Base-by-base conservation (phyloP, 2,888 invertebrate genomes). In the Rhabditoides inermis region DNA sequence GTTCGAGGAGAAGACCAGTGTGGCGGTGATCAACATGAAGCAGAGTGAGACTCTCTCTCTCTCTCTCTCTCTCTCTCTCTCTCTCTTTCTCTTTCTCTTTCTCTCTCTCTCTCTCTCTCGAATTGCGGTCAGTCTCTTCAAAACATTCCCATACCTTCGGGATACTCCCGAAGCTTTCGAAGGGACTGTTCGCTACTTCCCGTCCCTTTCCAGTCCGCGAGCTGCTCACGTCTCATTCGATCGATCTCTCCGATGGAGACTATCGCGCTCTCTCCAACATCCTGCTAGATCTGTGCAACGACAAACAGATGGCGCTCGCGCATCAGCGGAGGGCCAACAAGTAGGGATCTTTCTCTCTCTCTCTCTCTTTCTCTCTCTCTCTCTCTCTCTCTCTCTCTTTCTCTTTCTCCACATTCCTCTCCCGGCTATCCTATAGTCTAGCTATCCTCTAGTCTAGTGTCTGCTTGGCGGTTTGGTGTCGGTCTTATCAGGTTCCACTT, bases 241-340 rank as follows among this genome's bases (percentile, higher is more conserved):
- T 66, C 49, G 63, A 66, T 30, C 48, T 66, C 35, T 62, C 62
- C 41, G 66, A 66, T 45, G 59, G 60, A 20, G 88, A 89, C 77
- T 79, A 88, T 40, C 85, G 86, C 69, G 85, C 86, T 1, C 78
- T 89, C 20, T 86, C 88, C 63, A 80, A 85, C 48, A 87, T 87
- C 5, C 79, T 90, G 36, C 81, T 89, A 68, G 89, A 90, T 76
- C 84, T 88, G 44, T 80, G 89, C 35, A 87, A 86, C 77, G 89
- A 90, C 75, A 89, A 89, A 79, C 86, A 85, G 45, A 81, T 87
- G 54, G 88, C 88, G 1, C 78, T 89, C 27, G 84, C 85, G 58
- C 89, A 89, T 79, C 88, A 88, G 70, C 84, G 86, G 70, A 87
- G 87, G 79, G 86, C 88, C 4, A 90, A 89, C 77, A 86, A 85